Evolutionary conservation across 2,888 invertebrate genomes (phyloP), one percentile per base, ranked within the genome.

Genomic region (Pteria penguin): DNA sequence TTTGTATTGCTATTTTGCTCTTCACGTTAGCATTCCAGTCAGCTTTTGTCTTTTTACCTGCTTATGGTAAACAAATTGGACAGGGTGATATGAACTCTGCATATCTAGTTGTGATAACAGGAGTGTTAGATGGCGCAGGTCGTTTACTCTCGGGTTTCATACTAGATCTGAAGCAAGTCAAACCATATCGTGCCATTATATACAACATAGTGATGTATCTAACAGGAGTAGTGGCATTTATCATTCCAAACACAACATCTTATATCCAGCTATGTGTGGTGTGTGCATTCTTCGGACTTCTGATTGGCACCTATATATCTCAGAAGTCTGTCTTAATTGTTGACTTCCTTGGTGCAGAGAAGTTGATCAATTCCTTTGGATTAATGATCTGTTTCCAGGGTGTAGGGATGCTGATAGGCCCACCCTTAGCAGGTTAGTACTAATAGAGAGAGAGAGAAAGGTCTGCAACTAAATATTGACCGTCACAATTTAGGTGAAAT

Each of bases 281-380:
- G 5, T 82, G 82, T 71, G 84, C 71, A 52, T 22, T 83, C 8
- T 89, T 86, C 74, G 88, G 89, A 0, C 24, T 87, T 0, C 45
- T 87, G 27, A 83, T 84, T 4, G 89, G 89, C 14, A 79, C 83
- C 5, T 88, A 86, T 62, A 81, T 88, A 4, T 86, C 88, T 1
- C 89, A 88, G 82, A 89, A 89, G 68, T 87, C 88, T 3, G 87
- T 89, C 1, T 79, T 89, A 0, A 75, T 87, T 24, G 87, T 89
- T 26, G 88, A 89, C 72, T 79, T 88, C 29, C 74, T 89, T 26
- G 89, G 89, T 26, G 81, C 84, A 32, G 84, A 87, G 65, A 82
- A 84, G 65, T 76, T 88, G 4, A 71, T 83, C 18, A 87, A 82
- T 72, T 87, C 88, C 0, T 87, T 89, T 71, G 89, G 89, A 14